Conservation (phyloP, 2,797 vertebrate species). For the Vespertilio murinus region DNA sequence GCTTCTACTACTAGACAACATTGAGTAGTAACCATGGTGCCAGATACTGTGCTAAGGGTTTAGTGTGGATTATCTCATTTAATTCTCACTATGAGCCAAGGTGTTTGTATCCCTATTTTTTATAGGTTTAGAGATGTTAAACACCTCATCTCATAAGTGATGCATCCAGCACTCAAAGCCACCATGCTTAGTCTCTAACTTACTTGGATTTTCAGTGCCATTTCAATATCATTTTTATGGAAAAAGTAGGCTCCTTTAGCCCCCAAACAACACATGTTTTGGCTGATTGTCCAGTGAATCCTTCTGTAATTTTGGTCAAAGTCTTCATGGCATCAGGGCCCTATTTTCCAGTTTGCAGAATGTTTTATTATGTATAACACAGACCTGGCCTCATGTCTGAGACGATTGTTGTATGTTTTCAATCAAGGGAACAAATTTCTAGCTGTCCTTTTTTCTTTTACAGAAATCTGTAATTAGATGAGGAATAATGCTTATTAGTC, state of each 20-base stretch:
- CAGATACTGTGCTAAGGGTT: not conserved
- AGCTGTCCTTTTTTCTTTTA: conserved; percentile 51
- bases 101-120: not conserved
- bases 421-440: not conserved
- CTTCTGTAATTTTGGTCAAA: conserved; percentile 1
- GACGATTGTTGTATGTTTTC: not conserved
- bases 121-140: not conserved
- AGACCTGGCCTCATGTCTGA: not conserved
- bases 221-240: not conserved
- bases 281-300: not conserved
- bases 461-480: conserved; percentile 63
- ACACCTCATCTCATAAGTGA: not conserved
- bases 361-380: not conserved
- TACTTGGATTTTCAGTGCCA: not conserved
- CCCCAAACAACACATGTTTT: not conserved
- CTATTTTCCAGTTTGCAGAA: not conserved
- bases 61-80: not conserved
- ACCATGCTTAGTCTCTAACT: not conserved
- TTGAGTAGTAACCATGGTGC: not conserved
- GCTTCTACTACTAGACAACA: not conserved
- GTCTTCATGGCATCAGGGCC: not conserved
- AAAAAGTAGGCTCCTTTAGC: not conserved
- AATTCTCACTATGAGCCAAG: not conserved
- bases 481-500: conserved; percentile 44
- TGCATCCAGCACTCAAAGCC: not conserved